A percentile compares a stretch with the other conserved stretches of the same genome.
These are phyloP conservation scores for Mimumesa dahlbomi DNA, from an alignment of 2,888 invertebrate genomes.

Conservation along the genomic window DNA sequence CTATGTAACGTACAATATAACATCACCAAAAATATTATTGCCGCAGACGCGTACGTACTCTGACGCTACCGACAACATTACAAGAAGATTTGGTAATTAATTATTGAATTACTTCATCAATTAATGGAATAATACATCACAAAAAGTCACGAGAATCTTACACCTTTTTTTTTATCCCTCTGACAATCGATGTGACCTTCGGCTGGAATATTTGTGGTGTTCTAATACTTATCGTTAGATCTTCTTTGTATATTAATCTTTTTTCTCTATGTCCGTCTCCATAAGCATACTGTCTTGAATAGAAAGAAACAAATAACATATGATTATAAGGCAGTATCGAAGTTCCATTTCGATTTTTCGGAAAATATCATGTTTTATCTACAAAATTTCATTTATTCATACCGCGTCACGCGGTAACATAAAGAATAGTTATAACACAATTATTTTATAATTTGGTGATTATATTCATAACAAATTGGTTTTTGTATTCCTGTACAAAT, in stretches of 20 bases:
- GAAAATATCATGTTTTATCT: too few species aligned
- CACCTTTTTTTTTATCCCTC: slow-evolving; percentile 8
- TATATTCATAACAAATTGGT: too few species aligned
- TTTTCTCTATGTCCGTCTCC: background rate
- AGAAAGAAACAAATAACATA: too few species aligned
- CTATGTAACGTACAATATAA: slow-evolving; percentile 15
- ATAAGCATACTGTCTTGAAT: too few species aligned
- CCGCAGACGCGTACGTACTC: slow-evolving; percentile 3
- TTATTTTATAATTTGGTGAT: too few species aligned
- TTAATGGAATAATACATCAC: slow-evolving; percentile 47
- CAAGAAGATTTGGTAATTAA: slow-evolving; percentile 15
- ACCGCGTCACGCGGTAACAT: too few species aligned
- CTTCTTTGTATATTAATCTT: background rate
- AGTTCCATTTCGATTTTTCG: too few species aligned
- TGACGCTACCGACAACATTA: background rate
- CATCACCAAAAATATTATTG: slow-evolving; percentile 36
- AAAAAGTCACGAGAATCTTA: slow-evolving; percentile 35
- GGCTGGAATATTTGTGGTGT: slow-evolving; percentile 20
- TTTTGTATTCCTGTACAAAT: too few species aligned
- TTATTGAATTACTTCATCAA: slow-evolving; percentile 50
- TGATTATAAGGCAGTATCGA: too few species aligned
- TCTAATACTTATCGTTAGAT: slow-evolving; percentile 19
- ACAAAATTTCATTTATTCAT: too few species aligned
- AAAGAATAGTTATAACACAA: too few species aligned
- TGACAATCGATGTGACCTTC: slow-evolving; percentile 27